Percentiles rank a stretch among this genome's conserved stretches.
phyloP scores from a whole-genome alignment of 2,797 vertebrate genomes.

The Characodon lateralis region DNA sequence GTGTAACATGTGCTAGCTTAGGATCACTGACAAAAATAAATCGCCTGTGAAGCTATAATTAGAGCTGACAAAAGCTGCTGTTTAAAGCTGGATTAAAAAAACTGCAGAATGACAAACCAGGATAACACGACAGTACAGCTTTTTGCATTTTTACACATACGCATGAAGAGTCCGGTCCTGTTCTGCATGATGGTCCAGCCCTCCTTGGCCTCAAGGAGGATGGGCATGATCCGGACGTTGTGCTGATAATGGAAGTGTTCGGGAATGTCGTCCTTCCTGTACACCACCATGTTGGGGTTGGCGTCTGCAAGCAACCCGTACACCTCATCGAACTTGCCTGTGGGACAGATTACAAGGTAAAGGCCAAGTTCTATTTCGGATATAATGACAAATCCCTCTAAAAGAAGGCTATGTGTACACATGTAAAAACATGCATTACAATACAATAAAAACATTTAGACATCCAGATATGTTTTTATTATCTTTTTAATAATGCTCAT shows the following conservation, averaged over 20 bases:
- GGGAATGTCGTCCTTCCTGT: conserved; percentile 88
- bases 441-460: not conserved
- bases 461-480: not conserved
- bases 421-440: not conserved
- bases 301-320: conserved; percentile 81
- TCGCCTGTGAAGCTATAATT: conserved; percentile 58
- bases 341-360: not conserved
- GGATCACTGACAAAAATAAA: conserved; percentile 32
- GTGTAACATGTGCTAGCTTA: conserved; percentile 20
- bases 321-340: conserved; percentile 89
- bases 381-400: not conserved
- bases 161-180: conserved; percentile 79
- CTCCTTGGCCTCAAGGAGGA: conserved; percentile 87
- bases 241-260: conserved; percentile 86
- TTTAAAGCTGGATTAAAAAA: not conserved
- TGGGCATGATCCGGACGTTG: conserved; percentile 86
- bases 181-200: conserved; percentile 90
- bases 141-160: conserved; percentile 75
- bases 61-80: conserved; percentile 29
- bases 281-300: conserved; percentile 89
- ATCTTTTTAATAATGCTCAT: not conserved
- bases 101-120: not conserved
- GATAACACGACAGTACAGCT: not conserved
- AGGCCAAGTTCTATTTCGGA: not conserved
- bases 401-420: not conserved